Base-by-base conservation (phyloP, 2,888 invertebrate genomes). In the Melitaea athalia region DNA sequence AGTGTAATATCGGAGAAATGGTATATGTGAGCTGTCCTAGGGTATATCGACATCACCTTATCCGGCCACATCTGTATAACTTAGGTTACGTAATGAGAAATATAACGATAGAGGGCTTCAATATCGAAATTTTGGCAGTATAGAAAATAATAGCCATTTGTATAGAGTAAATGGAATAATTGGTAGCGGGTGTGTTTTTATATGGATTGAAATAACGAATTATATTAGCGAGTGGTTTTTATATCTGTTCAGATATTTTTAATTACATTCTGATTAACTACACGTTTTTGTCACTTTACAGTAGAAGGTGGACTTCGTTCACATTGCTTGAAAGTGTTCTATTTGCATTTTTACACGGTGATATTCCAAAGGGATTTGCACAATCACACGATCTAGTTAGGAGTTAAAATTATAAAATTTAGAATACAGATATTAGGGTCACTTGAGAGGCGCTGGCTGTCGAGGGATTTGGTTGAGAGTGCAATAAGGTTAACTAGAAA, bases 371-470 rank as follows among this genome's bases (percentile, higher is more conserved):
- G 69, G 69, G 64, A 70, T 70, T 70, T 90, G 91, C 92, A 92
- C 91, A 91, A 91, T 89, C 87, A 89, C 88, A 89, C 80, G 83
- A 86, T 86, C 88, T 89, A 90, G 89, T 87, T 90, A 91, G 90
- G 89, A 85, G 81, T 85, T 88, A 86, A 85, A 90, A 88, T 88
- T 88, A 86, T 88, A 85, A 86, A 87, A 85, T 83, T 82, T 88
- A 88, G 85, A 83, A 77, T 88, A 87, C 82, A 77, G 83, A 81
- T 75, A 81, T 84, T 81, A 81, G 81, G 71, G 82, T 80, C 77
- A 81, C 77, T 77, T 77, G 71, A 75, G 81, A 80, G 79, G 79
- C 79, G 83, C 79, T 78, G 83, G 76, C 79, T 75, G 79, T 66
- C 75, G 68, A 68, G 64, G 70, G 72, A 69, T 59, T 69, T 45